Evolutionary conservation across 1,140 invertebrate genomes (phyloP).

Genomic region (Acromyrmex echinatior): DNA sequence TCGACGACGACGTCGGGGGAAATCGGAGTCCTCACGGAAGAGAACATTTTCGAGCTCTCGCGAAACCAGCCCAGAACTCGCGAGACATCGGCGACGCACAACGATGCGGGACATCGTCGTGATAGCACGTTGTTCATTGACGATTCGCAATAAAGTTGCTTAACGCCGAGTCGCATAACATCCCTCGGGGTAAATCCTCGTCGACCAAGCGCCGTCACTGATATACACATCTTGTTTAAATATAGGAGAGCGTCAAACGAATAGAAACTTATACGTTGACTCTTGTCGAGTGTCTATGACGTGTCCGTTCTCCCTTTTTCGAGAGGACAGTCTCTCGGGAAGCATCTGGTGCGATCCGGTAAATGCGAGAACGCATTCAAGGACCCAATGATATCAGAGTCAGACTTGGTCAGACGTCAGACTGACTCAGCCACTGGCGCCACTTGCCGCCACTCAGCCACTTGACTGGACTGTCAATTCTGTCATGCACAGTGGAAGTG

Average conservation of each 20-base stretch:
- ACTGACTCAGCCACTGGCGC: too few relatives aligned
- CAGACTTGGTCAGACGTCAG: too few relatives aligned
- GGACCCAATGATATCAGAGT: constrained; percentile 12
- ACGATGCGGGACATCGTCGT: constrained; percentile 5
- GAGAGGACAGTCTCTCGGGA: not conserved
- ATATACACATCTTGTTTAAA: constrained; percentile 40
- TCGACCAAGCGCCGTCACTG: constrained; percentile 25
- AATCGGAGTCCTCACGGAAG: constrained; percentile 35
- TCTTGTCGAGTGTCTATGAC: not conserved
- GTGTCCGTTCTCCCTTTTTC: not conserved
- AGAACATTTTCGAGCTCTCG: constrained; percentile 23
- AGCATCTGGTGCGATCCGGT: not conserved
- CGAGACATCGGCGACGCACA: not conserved
- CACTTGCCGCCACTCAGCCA: too few relatives aligned
- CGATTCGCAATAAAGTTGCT: constrained; percentile 17
- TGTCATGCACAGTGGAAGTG: too few relatives aligned
- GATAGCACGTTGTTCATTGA: constrained; percentile 9
- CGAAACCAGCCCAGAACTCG: constrained; percentile 16
- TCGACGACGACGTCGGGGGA: constrained; percentile 73
- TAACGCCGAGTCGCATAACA: constrained; percentile 30
- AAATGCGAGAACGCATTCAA: not conserved
- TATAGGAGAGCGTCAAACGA: not conserved
- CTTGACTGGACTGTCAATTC: too few relatives aligned
- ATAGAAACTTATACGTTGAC: not conserved
- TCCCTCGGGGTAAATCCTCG: constrained; percentile 48